Percentiles rank a stretch among this genome's conserved stretches.
Conservation (phyloP, 2,888 invertebrate genomes). For the Lycophotia porphyrea region DNA sequence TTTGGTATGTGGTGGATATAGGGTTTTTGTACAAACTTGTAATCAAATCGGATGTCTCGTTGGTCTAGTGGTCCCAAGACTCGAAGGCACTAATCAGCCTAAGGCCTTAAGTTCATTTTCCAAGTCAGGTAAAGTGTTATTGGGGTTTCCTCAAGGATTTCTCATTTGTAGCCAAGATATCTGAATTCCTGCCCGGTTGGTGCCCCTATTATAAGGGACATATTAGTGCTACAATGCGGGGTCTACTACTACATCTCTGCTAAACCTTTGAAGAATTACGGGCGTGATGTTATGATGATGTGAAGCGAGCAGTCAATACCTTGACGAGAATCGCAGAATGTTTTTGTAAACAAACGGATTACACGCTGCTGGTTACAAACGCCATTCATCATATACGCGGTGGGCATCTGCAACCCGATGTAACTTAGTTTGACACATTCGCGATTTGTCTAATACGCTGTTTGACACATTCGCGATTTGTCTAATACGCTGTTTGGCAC, state of each 20-base stretch:
- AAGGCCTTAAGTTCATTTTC: background rate
- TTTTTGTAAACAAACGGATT: conserved; percentile 16
- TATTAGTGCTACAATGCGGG: background rate
- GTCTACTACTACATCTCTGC: background rate
- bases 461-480: no score
- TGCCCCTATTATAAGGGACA: background rate
- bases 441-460: no score
- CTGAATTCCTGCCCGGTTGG: background rate
- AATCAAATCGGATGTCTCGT: background rate
- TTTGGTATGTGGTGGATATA: background rate
- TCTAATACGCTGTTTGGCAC: no score
- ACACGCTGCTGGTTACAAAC: no score
- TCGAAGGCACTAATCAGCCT: background rate
- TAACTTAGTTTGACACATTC: no score
- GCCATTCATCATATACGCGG: no score
- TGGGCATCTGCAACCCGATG: no score
- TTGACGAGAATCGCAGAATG: background rate
- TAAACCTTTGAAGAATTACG: background rate
- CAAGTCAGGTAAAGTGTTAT: background rate
- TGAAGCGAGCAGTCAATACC: background rate
- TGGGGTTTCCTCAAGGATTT: background rate
- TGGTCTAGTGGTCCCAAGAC: background rate
- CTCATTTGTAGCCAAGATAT: background rate
- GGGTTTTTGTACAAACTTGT: background rate
- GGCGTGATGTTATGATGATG: background rate